Percentiles rank a stretch among this genome's conserved stretches.
These are phyloP conservation scores for Bradynema listronoti DNA, from an alignment of 1,140 invertebrate genomes.

Conservation along the genomic window DNA sequence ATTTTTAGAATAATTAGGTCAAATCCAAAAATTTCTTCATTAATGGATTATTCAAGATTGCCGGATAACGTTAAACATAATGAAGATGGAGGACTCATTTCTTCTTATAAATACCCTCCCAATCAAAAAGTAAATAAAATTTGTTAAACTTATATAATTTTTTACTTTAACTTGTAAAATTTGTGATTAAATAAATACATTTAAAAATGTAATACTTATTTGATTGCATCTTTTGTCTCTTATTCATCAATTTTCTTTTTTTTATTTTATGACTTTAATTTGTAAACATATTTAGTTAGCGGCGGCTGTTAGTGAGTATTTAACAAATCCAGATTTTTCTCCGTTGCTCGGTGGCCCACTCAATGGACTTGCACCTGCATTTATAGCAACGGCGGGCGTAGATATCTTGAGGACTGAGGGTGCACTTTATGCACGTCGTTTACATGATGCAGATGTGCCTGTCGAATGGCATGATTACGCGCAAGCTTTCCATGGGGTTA, in stretches of 20 bases:
- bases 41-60: background rate
- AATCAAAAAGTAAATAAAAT: background rate
- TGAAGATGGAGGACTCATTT: background rate
- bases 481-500: slow-evolving; percentile 37
- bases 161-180: no score
- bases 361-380: slow-evolving; percentile 26
- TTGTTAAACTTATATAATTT: background rate
- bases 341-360: slow-evolving; percentile 35
- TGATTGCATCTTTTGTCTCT: no score
- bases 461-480: slow-evolving; percentile 14
- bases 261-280: no score
- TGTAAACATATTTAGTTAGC: no score
- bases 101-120: background rate
- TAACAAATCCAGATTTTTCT: slow-evolving; percentile 38
- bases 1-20: background rate
- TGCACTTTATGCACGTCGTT: slow-evolving; percentile 29
- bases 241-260: no score
- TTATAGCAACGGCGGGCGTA: slow-evolving; percentile 37
- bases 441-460: slow-evolving; percentile 23
- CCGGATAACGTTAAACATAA: background rate
- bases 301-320: slow-evolving; percentile 16
- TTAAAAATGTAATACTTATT: no score
- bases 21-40: background rate
- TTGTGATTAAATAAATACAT: no score
- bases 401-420: slow-evolving; percentile 45